Percentiles rank a stretch among this genome's conserved stretches.
These are phyloP conservation scores for Tylochromis polylepis DNA, from an alignment of 2,113 vertebrate genomes.

Conservation along the genomic window DNA sequence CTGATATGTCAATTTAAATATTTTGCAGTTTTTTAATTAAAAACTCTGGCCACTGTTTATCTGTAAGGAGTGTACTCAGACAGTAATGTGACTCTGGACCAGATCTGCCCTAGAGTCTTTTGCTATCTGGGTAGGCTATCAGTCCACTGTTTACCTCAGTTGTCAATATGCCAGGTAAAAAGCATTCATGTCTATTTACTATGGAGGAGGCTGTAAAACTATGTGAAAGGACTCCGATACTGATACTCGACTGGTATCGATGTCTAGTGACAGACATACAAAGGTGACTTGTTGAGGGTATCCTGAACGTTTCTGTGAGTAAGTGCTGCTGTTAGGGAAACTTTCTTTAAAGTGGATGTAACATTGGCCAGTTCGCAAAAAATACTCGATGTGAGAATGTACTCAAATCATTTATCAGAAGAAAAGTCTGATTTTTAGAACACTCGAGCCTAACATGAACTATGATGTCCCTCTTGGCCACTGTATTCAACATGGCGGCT, in stretches of 20 bases:
- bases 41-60: not conserved
- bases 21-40: not conserved
- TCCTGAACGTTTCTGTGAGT: not conserved
- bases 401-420: not conserved
- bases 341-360: not conserved
- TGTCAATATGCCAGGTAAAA: not conserved
- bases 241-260: not conserved
- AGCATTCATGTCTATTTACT: not conserved
- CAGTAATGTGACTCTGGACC: not conserved
- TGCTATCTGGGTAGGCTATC: not conserved
- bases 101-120: not conserved
- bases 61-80: not conserved
- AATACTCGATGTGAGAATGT: not conserved
- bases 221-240: not conserved
- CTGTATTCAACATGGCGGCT: not conserved
- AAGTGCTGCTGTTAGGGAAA: not conserved
- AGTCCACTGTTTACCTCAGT: not conserved
- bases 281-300: not conserved
- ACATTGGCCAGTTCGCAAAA: not conserved
- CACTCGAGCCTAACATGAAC: not conserved
- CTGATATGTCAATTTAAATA: rapidly evolving
- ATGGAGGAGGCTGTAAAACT: not conserved
- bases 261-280: not conserved
- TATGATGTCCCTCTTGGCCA: not conserved
- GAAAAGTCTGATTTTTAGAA: too few relatives aligned